Percentiles rank a stretch among this genome's conserved stretches.
Evolutionary conservation across 2,888 invertebrate species (phyloP).

Genomic region (Agrochola circellaris): DNA sequence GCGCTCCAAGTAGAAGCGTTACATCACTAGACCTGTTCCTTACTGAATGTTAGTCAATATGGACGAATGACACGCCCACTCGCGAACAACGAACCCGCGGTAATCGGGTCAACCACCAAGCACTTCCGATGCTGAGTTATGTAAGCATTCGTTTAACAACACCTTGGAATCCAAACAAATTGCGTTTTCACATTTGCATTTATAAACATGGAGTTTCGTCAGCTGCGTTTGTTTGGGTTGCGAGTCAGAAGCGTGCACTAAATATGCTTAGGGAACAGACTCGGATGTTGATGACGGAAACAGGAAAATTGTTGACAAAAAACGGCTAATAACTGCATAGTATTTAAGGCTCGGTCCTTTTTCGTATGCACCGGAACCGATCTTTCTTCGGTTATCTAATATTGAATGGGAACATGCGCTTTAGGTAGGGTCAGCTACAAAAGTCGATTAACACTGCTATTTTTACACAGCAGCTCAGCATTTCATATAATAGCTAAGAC

Average conservation of each 20-base stretch:
- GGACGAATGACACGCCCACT: slow-evolving; percentile 76
- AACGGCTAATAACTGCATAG: not conserved
- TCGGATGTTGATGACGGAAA: not conserved
- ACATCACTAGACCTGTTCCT: slow-evolving; percentile 49
- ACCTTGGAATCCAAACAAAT: slow-evolving; percentile 22
- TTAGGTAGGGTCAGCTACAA: no score
- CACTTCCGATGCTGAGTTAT: slow-evolving; percentile 53
- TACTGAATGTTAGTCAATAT: slow-evolving; percentile 59
- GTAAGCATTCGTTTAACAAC: slow-evolving; percentile 52
- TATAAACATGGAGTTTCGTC: slow-evolving; percentile 21
- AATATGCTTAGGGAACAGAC: not conserved
- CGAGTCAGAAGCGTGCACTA: not conserved
- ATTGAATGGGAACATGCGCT: not conserved
- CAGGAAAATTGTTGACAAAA: not conserved
- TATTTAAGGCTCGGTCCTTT: not conserved
- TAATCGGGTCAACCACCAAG: slow-evolving; percentile 77
- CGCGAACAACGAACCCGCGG: slow-evolving; percentile 77
- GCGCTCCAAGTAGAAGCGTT: slow-evolving; percentile 23
- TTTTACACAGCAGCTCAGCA: no score
- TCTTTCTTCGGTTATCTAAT: not conserved
- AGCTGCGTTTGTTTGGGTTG: not conserved
- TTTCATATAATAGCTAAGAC: no score
- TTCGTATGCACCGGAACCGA: not conserved
- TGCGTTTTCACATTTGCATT: slow-evolving; percentile 16
- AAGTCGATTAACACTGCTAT: no score